A percentile compares a stretch with the other conserved stretches of the same genome.
Conservation (phyloP, 1,140 invertebrate species). For the Aphelinus certus region DNA sequence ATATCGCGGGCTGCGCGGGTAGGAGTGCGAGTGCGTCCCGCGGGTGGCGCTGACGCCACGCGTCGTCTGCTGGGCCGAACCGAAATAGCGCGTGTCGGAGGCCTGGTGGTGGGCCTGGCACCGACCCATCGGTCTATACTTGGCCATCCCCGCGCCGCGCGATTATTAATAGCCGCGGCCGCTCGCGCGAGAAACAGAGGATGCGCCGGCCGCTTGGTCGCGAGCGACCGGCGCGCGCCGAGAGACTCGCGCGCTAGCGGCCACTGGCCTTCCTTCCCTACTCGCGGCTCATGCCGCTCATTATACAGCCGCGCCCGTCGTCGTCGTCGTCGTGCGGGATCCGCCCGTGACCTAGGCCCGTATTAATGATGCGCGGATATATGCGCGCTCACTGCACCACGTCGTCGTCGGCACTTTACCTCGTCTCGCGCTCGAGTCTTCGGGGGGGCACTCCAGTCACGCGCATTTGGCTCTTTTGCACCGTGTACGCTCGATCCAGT, state of each 20-base stretch:
- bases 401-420: too few relatives aligned
- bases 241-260: conserved; percentile 47
- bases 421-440: too few relatives aligned
- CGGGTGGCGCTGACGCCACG: neutral
- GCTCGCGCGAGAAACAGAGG: neutral
- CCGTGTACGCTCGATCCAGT: too few relatives aligned
- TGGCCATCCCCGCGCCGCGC: conserved; percentile 71
- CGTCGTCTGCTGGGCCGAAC: conserved; percentile 46
- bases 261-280: conserved; percentile 66
- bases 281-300: neutral
- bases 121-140: conserved; percentile 76
- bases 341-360: conserved; percentile 68
- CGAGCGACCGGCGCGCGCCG: conserved; percentile 57
- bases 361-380: conserved; percentile 63
- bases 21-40: conserved; percentile 1
- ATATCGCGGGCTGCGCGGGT: too few relatives aligned
- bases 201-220: conserved; percentile 34
- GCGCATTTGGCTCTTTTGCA: too few relatives aligned
- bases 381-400: neutral
- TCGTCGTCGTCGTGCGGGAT: neutral
- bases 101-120: conserved; percentile 66
- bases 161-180: conserved; percentile 67
- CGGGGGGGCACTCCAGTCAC: too few relatives aligned
- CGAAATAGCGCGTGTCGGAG: conserved; percentile 62
- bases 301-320: neutral